phyloP scores from a whole-genome alignment of 2,113 vertebrate species.

The Cairina moschata region DNA sequence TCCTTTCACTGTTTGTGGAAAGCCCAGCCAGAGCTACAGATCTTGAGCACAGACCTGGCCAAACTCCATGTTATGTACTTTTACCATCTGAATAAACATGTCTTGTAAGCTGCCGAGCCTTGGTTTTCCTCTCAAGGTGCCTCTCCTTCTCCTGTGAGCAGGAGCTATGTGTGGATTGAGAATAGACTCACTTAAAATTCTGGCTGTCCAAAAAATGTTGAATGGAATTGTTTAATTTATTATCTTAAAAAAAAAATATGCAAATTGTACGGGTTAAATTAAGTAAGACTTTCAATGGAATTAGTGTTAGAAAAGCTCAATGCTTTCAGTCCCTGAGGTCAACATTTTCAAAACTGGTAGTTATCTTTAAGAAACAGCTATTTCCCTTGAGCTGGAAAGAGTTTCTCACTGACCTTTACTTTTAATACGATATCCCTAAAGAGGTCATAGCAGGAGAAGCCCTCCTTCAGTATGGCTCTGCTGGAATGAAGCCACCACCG shows the following conservation, averaged over 20 bases:
- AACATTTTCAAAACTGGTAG: conserved; percentile 36
- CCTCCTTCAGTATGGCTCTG: conserved; percentile 4
- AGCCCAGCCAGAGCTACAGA: neutral
- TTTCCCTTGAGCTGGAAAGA: conserved; percentile 36
- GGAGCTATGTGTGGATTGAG: neutral
- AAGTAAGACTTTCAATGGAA: neutral
- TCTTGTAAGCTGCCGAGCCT: neutral
- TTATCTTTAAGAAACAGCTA: conserved; percentile 58
- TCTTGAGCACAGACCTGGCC: neutral
- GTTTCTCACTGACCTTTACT: conserved; percentile 52
- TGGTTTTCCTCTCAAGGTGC: neutral
- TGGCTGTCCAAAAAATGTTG: neutral
- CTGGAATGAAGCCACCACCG: conserved; percentile 36
- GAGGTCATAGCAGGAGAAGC: conserved; percentile 43
- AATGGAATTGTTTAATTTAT: neutral
- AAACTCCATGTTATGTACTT: neutral
- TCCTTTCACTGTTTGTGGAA: neutral
- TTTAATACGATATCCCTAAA: conserved; percentile 49
- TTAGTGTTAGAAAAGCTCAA: conserved; percentile 5
- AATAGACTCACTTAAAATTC: neutral
- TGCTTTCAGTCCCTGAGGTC: conserved; percentile 17
- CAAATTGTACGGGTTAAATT: conserved; percentile 6
- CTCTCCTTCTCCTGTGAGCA: neutral
- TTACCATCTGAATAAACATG: neutral
- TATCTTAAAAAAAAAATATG: neutral